Base-by-base conservation (phyloP, 1,140 invertebrate genomes). In the Hyposmocoma kahamanoa region DNA sequence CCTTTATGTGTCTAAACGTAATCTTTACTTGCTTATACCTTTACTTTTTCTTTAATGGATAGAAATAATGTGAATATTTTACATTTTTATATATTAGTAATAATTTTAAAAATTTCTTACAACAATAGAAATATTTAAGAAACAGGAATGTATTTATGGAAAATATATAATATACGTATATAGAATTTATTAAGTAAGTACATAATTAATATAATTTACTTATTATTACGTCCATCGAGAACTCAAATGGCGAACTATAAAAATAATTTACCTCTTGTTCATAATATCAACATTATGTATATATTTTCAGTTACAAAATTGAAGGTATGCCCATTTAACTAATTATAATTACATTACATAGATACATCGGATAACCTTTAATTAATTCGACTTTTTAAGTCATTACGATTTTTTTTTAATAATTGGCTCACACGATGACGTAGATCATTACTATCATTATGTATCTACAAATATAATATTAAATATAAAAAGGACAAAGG, bases 81-180 rank as follows among this genome's bases (percentile, higher is more conserved):
- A n/a, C n/a, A n/a, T n/a, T n/a, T n/a, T n/a, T n/a, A n/a, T n/a
- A n/a, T n/a, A n/a, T n/a, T n/a, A n/a, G n/a, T n/a, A n/a, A n/a
- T n/a, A n/a, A n/a, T n/a, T n/a, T n/a, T n/a, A n/a, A n/a, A 36
- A 36, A 36, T 36, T 6, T 13, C 13, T 64, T 42, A 48, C 30
- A 41, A 48, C 20, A 49, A 22, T 54, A 54, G 22, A 54, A 54
- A 44, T 42, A 52, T 50, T 30, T 50, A 43, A 48, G 58, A 53
- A 55, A 38, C 43, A 53, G 61, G 61, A 64, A 64, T 64, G 55
- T 60, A 59, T 47, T 17, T 36, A 17, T 15, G 32, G 32, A 36
- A 36, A 36, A 15, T 36, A 36, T 36, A 36, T 17, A 36, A 36
- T 36, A n/a, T 15, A 36, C 3, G 32, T 36, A 34, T 13, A 34